These are phyloP conservation scores for Eupithecia tripunctaria DNA, from an alignment of 2,888 invertebrate genomes.

Conservation along the genomic window DNA sequence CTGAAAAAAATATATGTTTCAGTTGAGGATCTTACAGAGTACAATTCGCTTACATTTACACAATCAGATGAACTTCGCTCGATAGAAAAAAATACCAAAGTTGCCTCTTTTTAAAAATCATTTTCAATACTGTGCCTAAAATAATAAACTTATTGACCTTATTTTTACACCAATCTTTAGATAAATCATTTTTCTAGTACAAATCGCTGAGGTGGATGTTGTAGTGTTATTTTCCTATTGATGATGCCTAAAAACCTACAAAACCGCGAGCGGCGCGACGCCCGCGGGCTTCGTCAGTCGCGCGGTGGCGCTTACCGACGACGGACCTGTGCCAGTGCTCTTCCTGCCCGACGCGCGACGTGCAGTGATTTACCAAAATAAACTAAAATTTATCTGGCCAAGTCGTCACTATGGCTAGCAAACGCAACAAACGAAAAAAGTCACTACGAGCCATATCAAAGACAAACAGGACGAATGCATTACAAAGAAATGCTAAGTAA, in stretches of 20 bases:
- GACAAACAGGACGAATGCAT: constrained; percentile 5
- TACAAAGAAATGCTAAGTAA: constrained; percentile 7
- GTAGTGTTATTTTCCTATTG: background rate
- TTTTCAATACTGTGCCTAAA: constrained; percentile 29
- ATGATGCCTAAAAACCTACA: background rate
- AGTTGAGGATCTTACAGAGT: background rate
- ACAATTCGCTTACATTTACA: background rate
- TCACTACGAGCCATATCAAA: constrained; percentile 3
- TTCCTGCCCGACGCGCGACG: no score
- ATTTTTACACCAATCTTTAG: background rate
- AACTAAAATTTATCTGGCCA: constrained; percentile 7
- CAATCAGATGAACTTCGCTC: background rate
- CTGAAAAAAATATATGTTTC: background rate
- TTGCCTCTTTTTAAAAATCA: background rate
- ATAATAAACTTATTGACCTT: constrained; percentile 23
- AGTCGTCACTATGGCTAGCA: constrained; percentile 3
- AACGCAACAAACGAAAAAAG: constrained; percentile 3
- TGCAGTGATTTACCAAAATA: background rate
- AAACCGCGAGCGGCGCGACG: no score
- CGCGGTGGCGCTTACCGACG: no score
- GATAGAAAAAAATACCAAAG: background rate
- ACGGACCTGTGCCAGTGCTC: no score
- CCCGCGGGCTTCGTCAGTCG: no score
- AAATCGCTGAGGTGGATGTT: background rate
- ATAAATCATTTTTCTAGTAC: background rate